phyloP scores from a whole-genome alignment of 2,797 vertebrate species.

The Galagoides demidoff region DNA sequence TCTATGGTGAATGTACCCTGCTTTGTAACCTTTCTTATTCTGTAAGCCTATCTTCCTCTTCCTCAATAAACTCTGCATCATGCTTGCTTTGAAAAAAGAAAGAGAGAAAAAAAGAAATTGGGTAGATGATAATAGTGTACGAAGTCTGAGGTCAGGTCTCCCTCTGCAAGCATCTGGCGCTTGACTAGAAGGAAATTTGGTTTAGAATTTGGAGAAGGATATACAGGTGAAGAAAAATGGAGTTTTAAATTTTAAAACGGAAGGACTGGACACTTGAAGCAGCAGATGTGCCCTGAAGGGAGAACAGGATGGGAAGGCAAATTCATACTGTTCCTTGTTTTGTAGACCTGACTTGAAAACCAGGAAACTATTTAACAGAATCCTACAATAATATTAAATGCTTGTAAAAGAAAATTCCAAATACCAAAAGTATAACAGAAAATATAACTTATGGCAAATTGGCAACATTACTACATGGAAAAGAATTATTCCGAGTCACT shows the following conservation, averaged over 20 bases:
- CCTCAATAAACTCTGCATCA: too few relatives aligned
- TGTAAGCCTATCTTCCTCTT: too few relatives aligned
- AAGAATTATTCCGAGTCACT: background rate
- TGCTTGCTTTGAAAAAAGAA: too few relatives aligned
- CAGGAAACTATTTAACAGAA: background rate
- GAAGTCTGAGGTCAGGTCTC: background rate
- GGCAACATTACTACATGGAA: background rate
- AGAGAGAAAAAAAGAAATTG: too few relatives aligned
- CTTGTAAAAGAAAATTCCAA: constrained; percentile 10
- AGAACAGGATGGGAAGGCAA: background rate
- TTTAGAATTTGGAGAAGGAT: background rate
- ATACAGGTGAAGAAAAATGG: background rate
- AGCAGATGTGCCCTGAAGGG: background rate
- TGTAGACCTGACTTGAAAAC: background rate
- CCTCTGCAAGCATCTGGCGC: background rate
- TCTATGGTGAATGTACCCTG: too few relatives aligned
- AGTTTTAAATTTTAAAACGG: background rate
- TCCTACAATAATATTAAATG: background rate
- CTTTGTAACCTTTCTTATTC: too few relatives aligned
- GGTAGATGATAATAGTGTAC: background rate
- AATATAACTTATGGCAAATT: background rate
- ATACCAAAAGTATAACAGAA: constrained; percentile 11
- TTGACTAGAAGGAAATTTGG: background rate
- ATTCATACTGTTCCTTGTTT: background rate
- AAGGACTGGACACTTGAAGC: background rate